A percentile compares a stretch with the other conserved stretches of the same genome.
Conservation (phyloP, 23 tunicate genomes). For the Trididemnum clinides region DNA sequence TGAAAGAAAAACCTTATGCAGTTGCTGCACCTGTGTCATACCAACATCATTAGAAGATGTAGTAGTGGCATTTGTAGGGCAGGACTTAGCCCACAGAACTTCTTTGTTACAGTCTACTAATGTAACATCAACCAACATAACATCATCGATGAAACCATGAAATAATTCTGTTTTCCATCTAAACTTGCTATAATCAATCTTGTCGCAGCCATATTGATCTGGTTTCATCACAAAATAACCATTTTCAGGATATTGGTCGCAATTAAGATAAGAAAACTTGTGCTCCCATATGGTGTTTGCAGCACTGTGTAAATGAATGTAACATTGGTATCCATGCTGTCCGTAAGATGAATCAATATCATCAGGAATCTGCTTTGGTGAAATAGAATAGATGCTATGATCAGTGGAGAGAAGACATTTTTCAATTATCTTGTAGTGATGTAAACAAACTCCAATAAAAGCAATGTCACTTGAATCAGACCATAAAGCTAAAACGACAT, state of each 20-base stretch:
- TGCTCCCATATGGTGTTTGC: slow-evolving; percentile 29
- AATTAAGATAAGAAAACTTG: slow-evolving; percentile 27
- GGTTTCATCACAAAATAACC: slow-evolving; percentile 5
- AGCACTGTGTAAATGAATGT: slow-evolving; percentile 15
- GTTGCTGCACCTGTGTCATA: neutral
- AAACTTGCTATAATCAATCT: neutral
- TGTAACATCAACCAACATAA: slow-evolving; percentile 28
- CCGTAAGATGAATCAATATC: slow-evolving; percentile 46
- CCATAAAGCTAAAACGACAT: slow-evolving; percentile 23
- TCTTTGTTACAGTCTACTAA: slow-evolving; percentile 35
- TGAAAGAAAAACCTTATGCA: neutral
- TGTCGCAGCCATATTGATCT: neutral
- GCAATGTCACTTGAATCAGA: slow-evolving; percentile 38
- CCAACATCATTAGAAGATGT: neutral
- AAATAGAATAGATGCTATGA: neutral
- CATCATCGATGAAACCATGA: slow-evolving; percentile 8
- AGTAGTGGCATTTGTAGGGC: neutral
- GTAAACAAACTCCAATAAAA: slow-evolving; percentile 13
- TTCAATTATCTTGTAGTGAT: slow-evolving; percentile 18
- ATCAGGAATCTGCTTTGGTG: slow-evolving; percentile 21
- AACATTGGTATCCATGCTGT: slow-evolving; percentile 47
- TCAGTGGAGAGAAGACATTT: slow-evolving; percentile 11
- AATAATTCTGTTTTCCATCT: slow-evolving; percentile 66
- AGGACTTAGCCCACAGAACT: slow-evolving; percentile 36
- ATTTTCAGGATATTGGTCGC: neutral